These are phyloP conservation scores for Brachypodius melanocephalos DNA, from an alignment of 2,113 vertebrate species.

Conservation along the genomic window DNA sequence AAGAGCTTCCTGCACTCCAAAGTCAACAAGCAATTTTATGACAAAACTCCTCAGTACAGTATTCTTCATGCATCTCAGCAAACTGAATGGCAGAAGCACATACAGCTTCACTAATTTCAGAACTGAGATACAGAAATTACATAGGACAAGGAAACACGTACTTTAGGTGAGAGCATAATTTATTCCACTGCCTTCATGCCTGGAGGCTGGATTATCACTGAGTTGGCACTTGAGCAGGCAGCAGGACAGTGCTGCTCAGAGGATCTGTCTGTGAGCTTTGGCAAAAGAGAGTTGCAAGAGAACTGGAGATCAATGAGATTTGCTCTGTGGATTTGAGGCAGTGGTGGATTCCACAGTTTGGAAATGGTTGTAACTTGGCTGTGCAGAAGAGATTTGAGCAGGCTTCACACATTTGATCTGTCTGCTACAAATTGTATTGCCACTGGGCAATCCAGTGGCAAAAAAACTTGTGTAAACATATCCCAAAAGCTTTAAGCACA, in stretches of 20 bases:
- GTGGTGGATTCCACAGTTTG: neutral
- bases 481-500: neutral
- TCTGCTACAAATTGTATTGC: neutral
- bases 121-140: neutral
- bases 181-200: neutral
- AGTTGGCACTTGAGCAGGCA: neutral
- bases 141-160: neutral
- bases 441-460: neutral
- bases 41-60: neutral
- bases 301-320: neutral
- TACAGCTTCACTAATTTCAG: neutral
- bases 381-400: neutral
- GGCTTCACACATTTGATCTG: neutral
- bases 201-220: neutral
- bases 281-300: neutral
- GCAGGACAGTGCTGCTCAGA: neutral
- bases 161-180: neutral
- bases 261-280: neutral
- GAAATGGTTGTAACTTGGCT: neutral
- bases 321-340: neutral
- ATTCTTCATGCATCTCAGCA: neutral
- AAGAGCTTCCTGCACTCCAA: conserved; percentile 5
- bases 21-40: neutral
- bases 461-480: neutral
- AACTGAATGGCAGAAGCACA: neutral